Evolutionary conservation across 2,113 vertebrate species (phyloP).

Genomic region (Hipposideros armiger): DNA sequence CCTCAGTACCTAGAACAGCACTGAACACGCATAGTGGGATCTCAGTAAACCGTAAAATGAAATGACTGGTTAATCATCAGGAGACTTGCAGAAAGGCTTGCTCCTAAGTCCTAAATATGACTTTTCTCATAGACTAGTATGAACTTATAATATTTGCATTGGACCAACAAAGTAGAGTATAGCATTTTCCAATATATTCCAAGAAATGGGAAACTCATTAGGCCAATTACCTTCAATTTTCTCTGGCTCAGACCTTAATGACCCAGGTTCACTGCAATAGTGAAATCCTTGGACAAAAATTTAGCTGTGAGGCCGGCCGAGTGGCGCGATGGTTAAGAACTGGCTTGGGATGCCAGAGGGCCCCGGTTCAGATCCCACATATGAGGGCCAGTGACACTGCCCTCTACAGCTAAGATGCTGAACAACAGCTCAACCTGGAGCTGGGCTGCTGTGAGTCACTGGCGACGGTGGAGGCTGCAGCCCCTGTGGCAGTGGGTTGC

Average conservation of each 20-base stretch:
- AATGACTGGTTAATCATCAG: background rate
- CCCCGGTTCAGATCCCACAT: too few species aligned
- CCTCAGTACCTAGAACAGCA: background rate
- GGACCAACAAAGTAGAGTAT: background rate
- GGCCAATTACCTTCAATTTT: background rate
- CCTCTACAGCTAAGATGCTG: too few species aligned
- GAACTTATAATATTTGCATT: background rate
- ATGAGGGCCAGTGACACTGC: too few species aligned
- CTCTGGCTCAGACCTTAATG: background rate
- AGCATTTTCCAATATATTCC: background rate
- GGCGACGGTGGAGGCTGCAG: too few species aligned
- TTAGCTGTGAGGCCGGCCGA: background rate
- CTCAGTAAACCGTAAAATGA: background rate
- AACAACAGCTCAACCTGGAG: too few species aligned
- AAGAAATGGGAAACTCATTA: background rate
- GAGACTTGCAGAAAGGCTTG: background rate
- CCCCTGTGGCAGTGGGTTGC: too few species aligned
- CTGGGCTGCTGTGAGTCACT: too few species aligned
- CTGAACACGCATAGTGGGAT: background rate
- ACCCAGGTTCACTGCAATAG: background rate
- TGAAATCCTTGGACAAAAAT: slow-evolving; percentile 51
- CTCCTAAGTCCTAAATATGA: background rate
- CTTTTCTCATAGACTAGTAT: background rate
- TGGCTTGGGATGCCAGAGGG: too few species aligned
- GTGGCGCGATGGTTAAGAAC: too few species aligned